These are phyloP conservation scores for Drosophila micromelanica DNA, from an alignment of 1,140 invertebrate genomes.

Conservation along the genomic window DNA sequence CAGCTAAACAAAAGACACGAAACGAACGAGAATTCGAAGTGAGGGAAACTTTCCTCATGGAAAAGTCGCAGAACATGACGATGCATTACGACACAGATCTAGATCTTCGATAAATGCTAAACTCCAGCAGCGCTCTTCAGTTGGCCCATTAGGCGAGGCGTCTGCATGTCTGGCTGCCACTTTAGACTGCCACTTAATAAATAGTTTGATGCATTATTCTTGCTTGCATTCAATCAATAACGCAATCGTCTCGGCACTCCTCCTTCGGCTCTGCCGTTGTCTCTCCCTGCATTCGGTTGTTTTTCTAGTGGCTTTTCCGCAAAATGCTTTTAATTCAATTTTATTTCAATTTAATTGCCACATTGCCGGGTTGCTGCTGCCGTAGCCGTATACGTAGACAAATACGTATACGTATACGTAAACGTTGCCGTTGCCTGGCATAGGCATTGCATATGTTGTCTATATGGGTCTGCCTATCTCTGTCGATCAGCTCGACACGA, in stretches of 20 bases:
- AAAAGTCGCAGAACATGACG: slow-evolving; percentile 54
- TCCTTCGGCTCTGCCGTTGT: background rate
- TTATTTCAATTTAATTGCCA: slow-evolving; percentile 82
- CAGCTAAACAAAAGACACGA: slow-evolving; percentile 3
- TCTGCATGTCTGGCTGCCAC: slow-evolving; percentile 68
- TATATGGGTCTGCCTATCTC: slow-evolving; percentile 63
- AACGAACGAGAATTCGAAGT: background rate
- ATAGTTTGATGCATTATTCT: slow-evolving; percentile 78
- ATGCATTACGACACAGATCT: slow-evolving; percentile 51
- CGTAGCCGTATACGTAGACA: background rate
- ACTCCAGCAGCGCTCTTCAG: slow-evolving; percentile 29
- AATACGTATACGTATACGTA: background rate
- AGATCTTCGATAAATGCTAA: slow-evolving; percentile 1
- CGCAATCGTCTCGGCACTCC: slow-evolving; percentile 26
- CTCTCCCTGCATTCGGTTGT: slow-evolving; percentile 15
- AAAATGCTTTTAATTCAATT: slow-evolving; percentile 82
- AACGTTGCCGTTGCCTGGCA: background rate
- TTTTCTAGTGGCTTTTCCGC: slow-evolving; percentile 77
- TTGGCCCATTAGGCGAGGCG: slow-evolving; percentile 66
- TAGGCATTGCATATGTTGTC: slow-evolving; percentile 51
- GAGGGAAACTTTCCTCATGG: slow-evolving; percentile 33
- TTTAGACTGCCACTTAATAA: slow-evolving; percentile 77
- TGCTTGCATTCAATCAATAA: slow-evolving; percentile 77
- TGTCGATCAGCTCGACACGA: slow-evolving; percentile 65
- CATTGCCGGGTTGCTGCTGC: slow-evolving; percentile 57